Evolutionary conservation across 2,888 invertebrate genomes (phyloP).

Genomic region (Nymphalis urticae): DNA sequence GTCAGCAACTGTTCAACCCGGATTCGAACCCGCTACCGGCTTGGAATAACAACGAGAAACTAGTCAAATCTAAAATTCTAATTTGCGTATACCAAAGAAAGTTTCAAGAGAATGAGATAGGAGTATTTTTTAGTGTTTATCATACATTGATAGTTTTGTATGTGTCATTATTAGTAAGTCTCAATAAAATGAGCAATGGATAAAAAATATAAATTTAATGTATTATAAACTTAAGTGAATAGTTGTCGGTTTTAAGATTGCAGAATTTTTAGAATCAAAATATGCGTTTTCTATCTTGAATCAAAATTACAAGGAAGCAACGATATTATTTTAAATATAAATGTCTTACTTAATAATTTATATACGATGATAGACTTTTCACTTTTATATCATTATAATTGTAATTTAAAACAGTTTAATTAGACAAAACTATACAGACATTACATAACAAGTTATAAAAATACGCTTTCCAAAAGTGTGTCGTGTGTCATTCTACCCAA

Average conservation of each 20-base stretch:
- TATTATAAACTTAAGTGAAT: neutral
- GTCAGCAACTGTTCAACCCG: conserved; percentile 19
- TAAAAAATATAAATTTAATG: neutral
- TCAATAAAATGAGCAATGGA: neutral
- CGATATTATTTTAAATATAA: too few species aligned
- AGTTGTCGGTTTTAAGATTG: neutral
- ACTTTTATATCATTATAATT: too few species aligned
- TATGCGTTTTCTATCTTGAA: neutral
- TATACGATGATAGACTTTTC: too few species aligned
- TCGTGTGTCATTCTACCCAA: too few species aligned
- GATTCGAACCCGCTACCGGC: conserved; percentile 31
- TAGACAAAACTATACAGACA: too few species aligned
- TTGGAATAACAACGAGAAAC: conserved; percentile 39
- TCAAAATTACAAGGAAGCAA: too few species aligned
- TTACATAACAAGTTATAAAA: too few species aligned
- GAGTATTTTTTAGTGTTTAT: neutral
- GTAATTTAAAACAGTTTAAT: too few species aligned
- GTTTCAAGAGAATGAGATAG: neutral
- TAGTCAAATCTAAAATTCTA: conserved; percentile 37
- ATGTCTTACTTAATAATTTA: too few species aligned
- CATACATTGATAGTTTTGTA: conserved; percentile 5
- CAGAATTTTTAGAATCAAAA: neutral
- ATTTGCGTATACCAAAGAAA: conserved; percentile 28
- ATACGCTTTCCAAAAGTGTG: too few species aligned
- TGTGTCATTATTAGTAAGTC: neutral